phyloP scores from a whole-genome alignment of 2,113 vertebrate genomes.

The Pycnonotus jocosus region DNA sequence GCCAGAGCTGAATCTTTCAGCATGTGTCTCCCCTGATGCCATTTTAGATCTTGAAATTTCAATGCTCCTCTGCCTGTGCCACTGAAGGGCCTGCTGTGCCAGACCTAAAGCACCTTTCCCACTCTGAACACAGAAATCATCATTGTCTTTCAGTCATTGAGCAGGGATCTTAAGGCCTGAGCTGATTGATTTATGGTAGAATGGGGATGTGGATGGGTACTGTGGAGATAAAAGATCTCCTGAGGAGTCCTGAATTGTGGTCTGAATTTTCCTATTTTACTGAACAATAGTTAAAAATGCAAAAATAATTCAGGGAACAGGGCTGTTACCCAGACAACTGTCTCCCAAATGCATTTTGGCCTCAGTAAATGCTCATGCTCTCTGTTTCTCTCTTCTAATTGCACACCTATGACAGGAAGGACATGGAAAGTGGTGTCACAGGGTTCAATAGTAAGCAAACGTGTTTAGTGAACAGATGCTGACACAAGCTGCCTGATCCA shows the following conservation, averaged over 20 bases:
- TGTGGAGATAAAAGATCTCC: not conserved
- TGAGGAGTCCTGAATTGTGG: not conserved
- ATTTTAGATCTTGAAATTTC: not conserved
- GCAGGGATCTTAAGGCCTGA: not conserved
- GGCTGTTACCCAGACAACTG: not conserved
- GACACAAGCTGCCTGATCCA: not conserved
- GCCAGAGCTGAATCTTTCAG: not conserved
- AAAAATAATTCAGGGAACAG: not conserved
- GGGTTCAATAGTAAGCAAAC: not conserved
- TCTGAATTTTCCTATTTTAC: not conserved
- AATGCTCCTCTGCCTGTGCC: rapidly evolving
- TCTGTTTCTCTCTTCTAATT: not conserved
- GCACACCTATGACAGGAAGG: not conserved
- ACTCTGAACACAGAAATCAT: not conserved
- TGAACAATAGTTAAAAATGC: not conserved
- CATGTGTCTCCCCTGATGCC: not conserved
- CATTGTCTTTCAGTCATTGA: not conserved
- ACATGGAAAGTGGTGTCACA: not conserved
- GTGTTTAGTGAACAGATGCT: not conserved
- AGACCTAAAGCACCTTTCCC: not conserved
- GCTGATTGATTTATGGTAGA: not conserved
- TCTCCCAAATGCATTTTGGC: not conserved
- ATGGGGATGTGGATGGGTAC: not conserved
- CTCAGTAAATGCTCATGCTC: not conserved
- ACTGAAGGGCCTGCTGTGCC: not conserved